phyloP scores from a whole-genome alignment of 2,888 invertebrate species.

The Drosophila atroscutellata region DNA sequence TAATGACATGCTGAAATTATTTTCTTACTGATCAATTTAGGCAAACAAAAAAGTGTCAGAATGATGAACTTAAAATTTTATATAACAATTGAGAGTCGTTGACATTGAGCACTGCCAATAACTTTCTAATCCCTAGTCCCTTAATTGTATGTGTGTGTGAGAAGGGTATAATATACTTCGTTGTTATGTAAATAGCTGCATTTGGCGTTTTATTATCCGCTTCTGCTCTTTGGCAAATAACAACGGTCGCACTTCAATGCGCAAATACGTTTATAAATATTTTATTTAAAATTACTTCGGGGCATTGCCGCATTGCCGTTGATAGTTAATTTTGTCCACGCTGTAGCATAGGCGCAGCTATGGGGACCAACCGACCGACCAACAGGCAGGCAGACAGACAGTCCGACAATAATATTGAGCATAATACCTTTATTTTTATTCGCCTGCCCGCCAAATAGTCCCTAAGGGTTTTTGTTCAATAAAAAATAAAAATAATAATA shows the following conservation, averaged over 20 bases:
- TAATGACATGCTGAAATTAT: background rate
- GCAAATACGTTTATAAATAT: conserved; percentile 80
- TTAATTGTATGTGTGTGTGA: conserved; percentile 2
- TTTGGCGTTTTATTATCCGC: conserved; percentile 6
- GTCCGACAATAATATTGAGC: conserved; percentile 78
- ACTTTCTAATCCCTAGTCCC: conserved; percentile 17
- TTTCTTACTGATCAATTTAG: conserved; percentile 7
- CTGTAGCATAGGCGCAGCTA: conserved; percentile 34
- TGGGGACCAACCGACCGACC: background rate
- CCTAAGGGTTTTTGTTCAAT: conserved; percentile 74
- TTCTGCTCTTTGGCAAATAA: conserved; percentile 49
- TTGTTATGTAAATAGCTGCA: conserved; percentile 29
- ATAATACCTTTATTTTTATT: conserved; percentile 80
- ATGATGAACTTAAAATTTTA: conserved; percentile 8
- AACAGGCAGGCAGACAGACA: conserved; percentile 34
- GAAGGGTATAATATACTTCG: conserved; percentile 31
- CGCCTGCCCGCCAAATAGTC: conserved; percentile 72
- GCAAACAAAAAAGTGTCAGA: background rate
- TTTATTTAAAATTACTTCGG: conserved; percentile 81
- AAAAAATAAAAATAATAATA: conserved; percentile 61
- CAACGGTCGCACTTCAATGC: conserved; percentile 71
- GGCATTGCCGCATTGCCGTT: conserved; percentile 67
- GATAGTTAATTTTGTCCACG: conserved; percentile 78
- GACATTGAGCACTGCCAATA: conserved; percentile 2
- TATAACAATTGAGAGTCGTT: conserved; percentile 11